Base-by-base conservation (phyloP, 2,888 invertebrate species). In the Acanthacorydalis orientalis region DNA sequence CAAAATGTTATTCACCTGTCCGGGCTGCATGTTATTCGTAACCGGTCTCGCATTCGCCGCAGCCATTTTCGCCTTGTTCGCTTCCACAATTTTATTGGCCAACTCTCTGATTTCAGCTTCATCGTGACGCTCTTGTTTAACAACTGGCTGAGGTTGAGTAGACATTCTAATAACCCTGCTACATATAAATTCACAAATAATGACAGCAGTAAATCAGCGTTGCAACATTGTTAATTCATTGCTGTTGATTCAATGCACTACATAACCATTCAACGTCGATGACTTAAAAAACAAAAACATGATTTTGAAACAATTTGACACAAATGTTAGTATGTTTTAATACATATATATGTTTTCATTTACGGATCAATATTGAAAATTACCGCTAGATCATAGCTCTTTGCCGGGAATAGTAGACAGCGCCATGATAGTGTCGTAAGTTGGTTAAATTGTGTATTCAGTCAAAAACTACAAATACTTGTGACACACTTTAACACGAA, bases 11-110 rank as follows among this genome's bases (percentile, higher is more conserved):
- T 31, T 49, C 43, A 46, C 33, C 47, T 48, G 12, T 44, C 42
- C 50, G 15, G 52, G 53, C 33, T 57, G 51, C 39, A 55, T 38
- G 23, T 50, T 50, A 47, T 56, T 53, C 37, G 53, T 57, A 15
- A 49, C 45, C 38, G 61, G 54, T 54, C 45, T 57, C 48, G 57
- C 53, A 50, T 60, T 53, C 54, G 63, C 55, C 45, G 74, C 69
- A 51, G 76, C 76, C 63, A 69, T 66, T 63, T 73, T 73, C 56
- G 78, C 79, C 64, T 82, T 82, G 64, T 86, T 80, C 50, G 82
- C 81, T 68, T 88, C 87, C 67, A 82, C 77, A 79, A 90, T 82
- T 68, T 87, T 86, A 58, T 84, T 83, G 55, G 89, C 89, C 69
- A 89, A 62, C 67, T 84, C 87, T 60, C 79, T 73, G 61, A 89